A percentile compares a stretch with the other conserved stretches of the same genome.
These are phyloP conservation scores for Gryllus bimaculatus DNA, from an alignment of 1,140 invertebrate genomes.

Conservation along the genomic window DNA sequence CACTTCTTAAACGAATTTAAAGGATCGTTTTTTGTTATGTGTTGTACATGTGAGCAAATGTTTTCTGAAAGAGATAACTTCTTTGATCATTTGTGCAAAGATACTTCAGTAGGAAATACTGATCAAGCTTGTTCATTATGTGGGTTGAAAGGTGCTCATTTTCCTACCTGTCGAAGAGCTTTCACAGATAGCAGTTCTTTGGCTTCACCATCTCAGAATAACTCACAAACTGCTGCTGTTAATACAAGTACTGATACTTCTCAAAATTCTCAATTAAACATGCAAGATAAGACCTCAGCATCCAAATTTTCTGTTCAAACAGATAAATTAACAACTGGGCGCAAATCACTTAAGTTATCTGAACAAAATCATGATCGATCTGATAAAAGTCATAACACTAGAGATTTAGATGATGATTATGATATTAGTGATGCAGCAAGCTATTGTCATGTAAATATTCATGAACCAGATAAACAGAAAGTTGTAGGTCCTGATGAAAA, in stretches of 20 bases:
- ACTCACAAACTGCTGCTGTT: slow-evolving; percentile 27
- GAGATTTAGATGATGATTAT: slow-evolving; percentile 21
- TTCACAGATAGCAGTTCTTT: slow-evolving; percentile 7
- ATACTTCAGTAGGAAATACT: slow-evolving; percentile 8
- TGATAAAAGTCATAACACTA: background rate
- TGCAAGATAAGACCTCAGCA: background rate
- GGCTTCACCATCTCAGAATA: background rate
- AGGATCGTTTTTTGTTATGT: slow-evolving; percentile 61
- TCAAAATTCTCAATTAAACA: background rate
- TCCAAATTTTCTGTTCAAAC: background rate
- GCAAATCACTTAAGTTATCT: slow-evolving; percentile 1
- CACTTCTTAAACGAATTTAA: slow-evolving; percentile 52
- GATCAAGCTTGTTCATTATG: slow-evolving; percentile 33
- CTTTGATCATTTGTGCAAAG: slow-evolving; percentile 55
- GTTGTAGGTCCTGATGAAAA: background rate
- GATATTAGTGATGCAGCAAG: slow-evolving; percentile 22
- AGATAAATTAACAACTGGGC: background rate
- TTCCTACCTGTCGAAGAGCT: slow-evolving; percentile 30
- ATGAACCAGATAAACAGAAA: slow-evolving; percentile 20
- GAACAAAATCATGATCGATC: slow-evolving; percentile 12
- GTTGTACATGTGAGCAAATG: slow-evolving; percentile 64
- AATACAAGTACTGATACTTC: background rate
- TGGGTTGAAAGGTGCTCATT: slow-evolving; percentile 30
- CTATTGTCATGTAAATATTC: slow-evolving; percentile 25
- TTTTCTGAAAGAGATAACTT: slow-evolving; percentile 62